Conservation (phyloP, 2,797 vertebrate genomes). For the Neoniphon sammara region DNA sequence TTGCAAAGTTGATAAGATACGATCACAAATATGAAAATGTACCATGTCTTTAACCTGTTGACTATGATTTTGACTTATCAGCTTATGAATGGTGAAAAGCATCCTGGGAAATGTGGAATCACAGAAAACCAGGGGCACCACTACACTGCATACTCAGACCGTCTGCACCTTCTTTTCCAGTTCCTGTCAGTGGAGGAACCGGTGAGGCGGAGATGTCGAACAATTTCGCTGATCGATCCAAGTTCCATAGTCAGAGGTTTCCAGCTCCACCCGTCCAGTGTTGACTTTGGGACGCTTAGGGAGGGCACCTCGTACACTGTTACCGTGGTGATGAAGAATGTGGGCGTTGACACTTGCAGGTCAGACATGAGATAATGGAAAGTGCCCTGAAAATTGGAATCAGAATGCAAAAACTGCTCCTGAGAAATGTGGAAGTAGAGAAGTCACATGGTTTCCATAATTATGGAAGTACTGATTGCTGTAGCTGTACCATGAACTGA, state of each 20-base stretch:
- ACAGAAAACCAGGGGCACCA: too few species aligned
- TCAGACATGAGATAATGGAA: slow-evolving; percentile 54
- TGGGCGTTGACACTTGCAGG: slow-evolving; percentile 89
- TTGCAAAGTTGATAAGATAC: too few species aligned
- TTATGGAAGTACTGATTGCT: too few species aligned
- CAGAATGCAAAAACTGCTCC: too few species aligned
- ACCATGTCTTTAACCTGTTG: too few species aligned
- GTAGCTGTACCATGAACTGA: neutral
- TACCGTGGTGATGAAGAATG: slow-evolving; percentile 85
- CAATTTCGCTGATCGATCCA: slow-evolving; percentile 74
- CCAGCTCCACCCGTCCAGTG: slow-evolving; percentile 82
- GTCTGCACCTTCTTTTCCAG: slow-evolving; percentile 27
- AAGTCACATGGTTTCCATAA: too few species aligned
- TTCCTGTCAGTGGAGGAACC: slow-evolving; percentile 81
- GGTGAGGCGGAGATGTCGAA: slow-evolving; percentile 83
- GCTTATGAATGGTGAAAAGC: too few species aligned
- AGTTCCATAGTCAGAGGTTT: slow-evolving; percentile 73
- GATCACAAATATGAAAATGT: too few species aligned
- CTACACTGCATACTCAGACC: neutral
- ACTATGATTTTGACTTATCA: too few species aligned
- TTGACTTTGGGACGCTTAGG: slow-evolving; percentile 85
- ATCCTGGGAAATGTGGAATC: too few species aligned
- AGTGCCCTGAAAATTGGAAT: neutral
- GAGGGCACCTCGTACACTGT: slow-evolving; percentile 82
- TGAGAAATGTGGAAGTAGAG: too few species aligned